These are phyloP conservation scores for Drosophila mauritiana DNA, from an alignment of 1,140 invertebrate genomes.

Conservation along the genomic window DNA sequence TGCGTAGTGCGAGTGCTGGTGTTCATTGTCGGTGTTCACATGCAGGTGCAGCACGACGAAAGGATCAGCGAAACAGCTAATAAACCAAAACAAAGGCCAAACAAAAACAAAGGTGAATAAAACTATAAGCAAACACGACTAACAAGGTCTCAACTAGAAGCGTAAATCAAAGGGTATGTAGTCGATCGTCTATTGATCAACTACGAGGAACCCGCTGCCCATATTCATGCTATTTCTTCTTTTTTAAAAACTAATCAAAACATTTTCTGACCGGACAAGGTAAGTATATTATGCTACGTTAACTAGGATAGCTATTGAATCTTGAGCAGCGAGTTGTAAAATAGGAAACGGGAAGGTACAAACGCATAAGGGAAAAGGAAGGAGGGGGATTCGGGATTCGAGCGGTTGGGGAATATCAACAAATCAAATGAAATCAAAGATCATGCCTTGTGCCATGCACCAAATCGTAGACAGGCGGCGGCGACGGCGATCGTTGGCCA, in stretches of 20 bases:
- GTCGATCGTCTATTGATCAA: neutral
- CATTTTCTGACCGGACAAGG: too few species aligned
- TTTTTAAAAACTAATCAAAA: too few species aligned
- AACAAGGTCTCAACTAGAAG: constrained; percentile 1
- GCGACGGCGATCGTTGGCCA: constrained; percentile 73
- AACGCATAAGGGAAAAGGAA: neutral
- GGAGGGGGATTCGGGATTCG: constrained; percentile 14
- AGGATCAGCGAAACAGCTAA: constrained; percentile 21
- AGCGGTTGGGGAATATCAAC: constrained; percentile 18
- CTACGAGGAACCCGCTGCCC: constrained; percentile 12
- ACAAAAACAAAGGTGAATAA: constrained; percentile 10
- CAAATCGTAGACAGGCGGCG: constrained; percentile 84
- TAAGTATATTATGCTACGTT: too few species aligned
- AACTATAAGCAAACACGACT: constrained; percentile 10
- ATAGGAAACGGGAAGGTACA: neutral
- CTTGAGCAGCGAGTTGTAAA: neutral
- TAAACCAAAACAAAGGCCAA: constrained; percentile 6
- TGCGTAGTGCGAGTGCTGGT: constrained; percentile 3
- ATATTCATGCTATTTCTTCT: too few species aligned
- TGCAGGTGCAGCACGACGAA: constrained; percentile 20
- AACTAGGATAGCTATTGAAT: too few species aligned
- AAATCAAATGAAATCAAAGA: constrained; percentile 73
- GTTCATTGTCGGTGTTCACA: constrained; percentile 16
- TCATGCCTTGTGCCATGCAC: constrained; percentile 85
- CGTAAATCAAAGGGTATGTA: neutral